phyloP scores from a whole-genome alignment of 1,140 invertebrate genomes.

The Pantala flavescens region DNA sequence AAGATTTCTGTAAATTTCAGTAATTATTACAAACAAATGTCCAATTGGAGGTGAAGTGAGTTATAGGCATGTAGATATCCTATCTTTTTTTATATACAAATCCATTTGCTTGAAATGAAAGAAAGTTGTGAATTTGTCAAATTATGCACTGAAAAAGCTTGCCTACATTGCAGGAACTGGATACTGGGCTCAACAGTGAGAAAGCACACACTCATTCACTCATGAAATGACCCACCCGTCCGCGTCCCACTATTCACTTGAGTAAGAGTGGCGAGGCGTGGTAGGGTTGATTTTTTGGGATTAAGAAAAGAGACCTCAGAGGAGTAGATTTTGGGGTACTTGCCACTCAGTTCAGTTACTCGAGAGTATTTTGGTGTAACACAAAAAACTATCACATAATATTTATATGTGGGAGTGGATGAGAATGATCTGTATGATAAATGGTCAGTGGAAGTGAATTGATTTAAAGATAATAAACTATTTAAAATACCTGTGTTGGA shows the following conservation, averaged over 20 bases:
- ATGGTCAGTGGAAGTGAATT: neutral
- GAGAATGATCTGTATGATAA: neutral
- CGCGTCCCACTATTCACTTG: neutral
- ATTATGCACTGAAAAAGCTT: constrained; percentile 10
- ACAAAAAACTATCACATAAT: neutral
- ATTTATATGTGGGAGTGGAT: neutral
- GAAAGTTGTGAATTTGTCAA: constrained; percentile 10
- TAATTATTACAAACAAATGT: neutral
- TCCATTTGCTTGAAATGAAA: neutral
- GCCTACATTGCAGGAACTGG: constrained; percentile 7
- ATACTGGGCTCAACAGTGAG: constrained; percentile 7
- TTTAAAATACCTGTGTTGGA: neutral
- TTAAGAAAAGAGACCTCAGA: neutral
- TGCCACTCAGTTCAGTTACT: neutral
- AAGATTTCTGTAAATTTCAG: neutral
- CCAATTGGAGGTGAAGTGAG: neutral
- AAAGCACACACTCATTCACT: constrained; percentile 5
- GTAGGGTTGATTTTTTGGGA: neutral
- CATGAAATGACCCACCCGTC: constrained; percentile 7
- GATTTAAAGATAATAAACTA: neutral
- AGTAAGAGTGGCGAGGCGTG: neutral
- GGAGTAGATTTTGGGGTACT: neutral
- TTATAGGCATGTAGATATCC: neutral
- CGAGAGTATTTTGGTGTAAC: neutral
- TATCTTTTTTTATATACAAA: neutral